Percentiles rank a stretch among this genome's conserved stretches.
These are phyloP conservation scores for Bradypodion pumilum DNA, from an alignment of 2,797 vertebrate genomes.

Conservation along the genomic window DNA sequence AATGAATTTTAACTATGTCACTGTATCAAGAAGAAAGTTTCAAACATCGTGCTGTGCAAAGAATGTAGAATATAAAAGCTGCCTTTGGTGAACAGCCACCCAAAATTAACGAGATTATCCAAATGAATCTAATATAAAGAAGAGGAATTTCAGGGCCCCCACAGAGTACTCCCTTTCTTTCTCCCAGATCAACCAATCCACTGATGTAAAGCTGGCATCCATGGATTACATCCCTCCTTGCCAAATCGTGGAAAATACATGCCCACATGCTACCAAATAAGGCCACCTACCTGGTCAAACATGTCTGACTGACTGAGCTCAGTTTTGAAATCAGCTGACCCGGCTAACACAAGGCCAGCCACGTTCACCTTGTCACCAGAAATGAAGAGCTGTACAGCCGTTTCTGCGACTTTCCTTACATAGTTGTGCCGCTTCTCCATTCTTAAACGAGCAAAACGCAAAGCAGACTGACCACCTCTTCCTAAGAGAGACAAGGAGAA, in stretches of 20 bases:
- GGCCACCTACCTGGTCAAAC: conserved; percentile 93
- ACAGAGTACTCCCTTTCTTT: not conserved
- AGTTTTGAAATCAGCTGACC: conserved; percentile 98
- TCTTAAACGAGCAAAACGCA: conserved; percentile 97
- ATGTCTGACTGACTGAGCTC: conserved; percentile 99
- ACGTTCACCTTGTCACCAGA: conserved; percentile 99
- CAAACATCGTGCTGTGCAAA: not conserved
- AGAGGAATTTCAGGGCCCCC: not conserved
- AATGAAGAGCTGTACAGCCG: conserved; percentile 96
- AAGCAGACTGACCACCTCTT: conserved; percentile 97
- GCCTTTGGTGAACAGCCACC: not conserved
- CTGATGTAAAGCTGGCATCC: not conserved
- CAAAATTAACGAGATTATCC: not conserved
- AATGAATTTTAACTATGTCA: not conserved
- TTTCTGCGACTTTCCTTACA: conserved; percentile 98
- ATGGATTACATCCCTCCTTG: not conserved
- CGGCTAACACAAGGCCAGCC: conserved; percentile 96
- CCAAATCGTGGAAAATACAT: too few relatives aligned
- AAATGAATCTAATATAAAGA: not conserved
- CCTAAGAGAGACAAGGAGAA: conserved; percentile 72
- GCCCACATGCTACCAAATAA: not conserved
- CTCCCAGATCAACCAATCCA: not conserved
- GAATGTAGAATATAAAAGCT: not conserved
- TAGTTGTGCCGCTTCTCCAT: conserved; percentile 99
- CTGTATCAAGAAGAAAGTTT: not conserved